Conservation (phyloP, 2,797 vertebrate species). For the Nothura maculosa region DNA sequence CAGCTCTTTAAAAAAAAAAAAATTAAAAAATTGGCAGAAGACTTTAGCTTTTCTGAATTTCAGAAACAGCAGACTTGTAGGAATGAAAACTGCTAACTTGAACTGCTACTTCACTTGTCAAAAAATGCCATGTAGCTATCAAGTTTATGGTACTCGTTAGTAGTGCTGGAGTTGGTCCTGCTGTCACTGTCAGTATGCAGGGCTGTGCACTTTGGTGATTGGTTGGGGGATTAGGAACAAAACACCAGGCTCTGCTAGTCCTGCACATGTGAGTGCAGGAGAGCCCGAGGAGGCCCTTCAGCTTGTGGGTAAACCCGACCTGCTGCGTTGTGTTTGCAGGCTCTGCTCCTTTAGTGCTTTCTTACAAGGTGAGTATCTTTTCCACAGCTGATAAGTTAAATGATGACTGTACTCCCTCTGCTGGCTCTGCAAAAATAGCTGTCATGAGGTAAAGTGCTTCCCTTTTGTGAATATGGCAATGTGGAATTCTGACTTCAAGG, state of each 20-base stretch:
- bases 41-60: not conserved
- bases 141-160: not conserved
- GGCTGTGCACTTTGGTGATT: not conserved
- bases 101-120: not conserved
- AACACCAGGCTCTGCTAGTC: not conserved
- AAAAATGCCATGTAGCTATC: not conserved
- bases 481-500: not conserved
- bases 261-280: not conserved
- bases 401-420: slow-evolving; percentile 74
- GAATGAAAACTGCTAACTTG: not conserved
- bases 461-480: not conserved
- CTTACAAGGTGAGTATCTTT: slow-evolving; percentile 45
- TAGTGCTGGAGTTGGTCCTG: not conserved
- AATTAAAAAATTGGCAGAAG: not conserved
- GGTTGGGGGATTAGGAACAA: not conserved
- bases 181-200: not conserved
- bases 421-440: slow-evolving; percentile 62
- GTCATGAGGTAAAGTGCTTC: not conserved
- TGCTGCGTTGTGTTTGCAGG: not conserved
- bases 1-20: not conserved
- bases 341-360: slow-evolving; percentile 24
- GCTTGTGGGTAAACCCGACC: slow-evolving; percentile 12
- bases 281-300: slow-evolving; percentile 14
- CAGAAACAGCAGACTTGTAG: not conserved
- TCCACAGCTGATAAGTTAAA: slow-evolving; percentile 58